phyloP scores from a whole-genome alignment of 2,888 invertebrate genomes.

The Gortyna flavago region DNA sequence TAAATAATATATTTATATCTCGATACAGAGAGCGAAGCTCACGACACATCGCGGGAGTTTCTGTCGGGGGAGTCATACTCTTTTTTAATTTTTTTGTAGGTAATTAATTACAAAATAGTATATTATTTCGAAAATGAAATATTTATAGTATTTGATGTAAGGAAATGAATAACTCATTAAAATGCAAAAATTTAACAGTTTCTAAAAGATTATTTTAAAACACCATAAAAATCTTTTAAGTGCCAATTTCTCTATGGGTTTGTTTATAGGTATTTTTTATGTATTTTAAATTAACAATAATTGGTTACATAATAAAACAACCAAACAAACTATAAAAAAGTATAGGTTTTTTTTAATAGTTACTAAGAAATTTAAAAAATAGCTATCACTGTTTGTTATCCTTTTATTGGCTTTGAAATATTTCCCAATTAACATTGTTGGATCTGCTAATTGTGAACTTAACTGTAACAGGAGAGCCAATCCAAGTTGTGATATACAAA shows the following conservation, averaged over 20 bases:
- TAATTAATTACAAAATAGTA: not conserved
- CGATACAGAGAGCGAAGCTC: not conserved
- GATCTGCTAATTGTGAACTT: not conserved
- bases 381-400: not conserved
- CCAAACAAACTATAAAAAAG: not conserved
- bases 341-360: not conserved
- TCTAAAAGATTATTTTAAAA: not conserved
- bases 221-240: not conserved
- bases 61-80: too few species aligned
- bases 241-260: not conserved
- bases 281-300: constrained; percentile 7
- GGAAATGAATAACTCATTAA: not conserved
- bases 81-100: not conserved
- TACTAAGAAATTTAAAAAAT: not conserved
- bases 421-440: not conserved
- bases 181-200: not conserved
- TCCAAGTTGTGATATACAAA: not conserved
- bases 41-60: not conserved
- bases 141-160: not conserved
- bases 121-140: not conserved
- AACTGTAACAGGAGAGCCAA: too few species aligned
- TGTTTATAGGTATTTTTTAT: not conserved
- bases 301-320: not conserved
- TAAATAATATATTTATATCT: too few species aligned
- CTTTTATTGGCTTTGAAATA: not conserved